phyloP scores from a whole-genome alignment of 2,113 vertebrate genomes.

The Notiomystis cincta region DNA sequence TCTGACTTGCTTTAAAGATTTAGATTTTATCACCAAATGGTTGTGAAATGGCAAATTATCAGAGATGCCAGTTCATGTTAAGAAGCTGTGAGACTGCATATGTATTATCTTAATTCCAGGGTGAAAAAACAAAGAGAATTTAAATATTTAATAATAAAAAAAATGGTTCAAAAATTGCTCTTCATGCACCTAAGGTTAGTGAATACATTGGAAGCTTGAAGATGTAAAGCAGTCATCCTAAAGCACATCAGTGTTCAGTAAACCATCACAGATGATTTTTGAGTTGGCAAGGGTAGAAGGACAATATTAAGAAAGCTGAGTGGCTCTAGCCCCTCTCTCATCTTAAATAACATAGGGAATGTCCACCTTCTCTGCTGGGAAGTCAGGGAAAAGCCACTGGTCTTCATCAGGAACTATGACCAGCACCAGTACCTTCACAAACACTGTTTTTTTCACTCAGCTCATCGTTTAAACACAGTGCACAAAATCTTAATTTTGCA shows the following conservation, averaged over 20 bases:
- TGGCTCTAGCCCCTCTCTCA: background rate
- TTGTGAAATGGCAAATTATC: background rate
- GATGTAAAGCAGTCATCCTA: background rate
- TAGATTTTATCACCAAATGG: background rate
- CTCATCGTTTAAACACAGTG: background rate
- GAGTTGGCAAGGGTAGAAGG: background rate
- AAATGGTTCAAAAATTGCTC: background rate
- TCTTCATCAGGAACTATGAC: background rate
- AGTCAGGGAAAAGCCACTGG: background rate
- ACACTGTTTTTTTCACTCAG: background rate
- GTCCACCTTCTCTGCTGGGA: background rate
- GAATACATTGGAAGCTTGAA: background rate
- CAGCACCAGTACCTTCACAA: background rate
- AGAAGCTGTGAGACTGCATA: background rate
- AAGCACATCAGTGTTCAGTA: background rate
- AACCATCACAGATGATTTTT: background rate
- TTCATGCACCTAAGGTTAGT: background rate
- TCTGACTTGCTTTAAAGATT: background rate
- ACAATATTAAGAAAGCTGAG: background rate
- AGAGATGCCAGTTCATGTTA: background rate
- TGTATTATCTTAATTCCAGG: background rate
- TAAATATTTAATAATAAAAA: background rate
- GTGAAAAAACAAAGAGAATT: background rate
- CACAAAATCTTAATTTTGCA: background rate
- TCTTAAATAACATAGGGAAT: background rate